Evolutionary conservation across 2,113 vertebrate genomes (phyloP).

Genomic region (Parus major): DNA sequence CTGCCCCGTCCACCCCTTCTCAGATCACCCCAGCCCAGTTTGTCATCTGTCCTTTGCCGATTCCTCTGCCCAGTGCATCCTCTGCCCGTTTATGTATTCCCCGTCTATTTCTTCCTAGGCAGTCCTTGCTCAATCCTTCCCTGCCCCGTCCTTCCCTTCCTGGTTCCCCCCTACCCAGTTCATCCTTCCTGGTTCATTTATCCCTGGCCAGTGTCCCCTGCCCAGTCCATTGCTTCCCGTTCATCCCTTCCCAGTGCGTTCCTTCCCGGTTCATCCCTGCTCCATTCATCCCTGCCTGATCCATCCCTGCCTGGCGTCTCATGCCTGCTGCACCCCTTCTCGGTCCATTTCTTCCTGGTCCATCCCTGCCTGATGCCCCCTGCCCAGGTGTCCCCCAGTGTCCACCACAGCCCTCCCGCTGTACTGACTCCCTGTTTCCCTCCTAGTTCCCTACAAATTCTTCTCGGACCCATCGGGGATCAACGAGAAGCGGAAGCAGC

Average conservation of each 20-base stretch:
- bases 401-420: fast-evolving
- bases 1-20: background rate
- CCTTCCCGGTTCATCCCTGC: background rate
- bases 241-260: background rate
- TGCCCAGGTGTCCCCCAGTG: background rate
- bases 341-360: background rate
- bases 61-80: background rate
- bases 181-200: background rate
- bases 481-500: constrained; percentile 94
- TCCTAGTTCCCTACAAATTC: constrained; percentile 88
- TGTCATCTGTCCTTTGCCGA: background rate
- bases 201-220: background rate
- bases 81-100: background rate
- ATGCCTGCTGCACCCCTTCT: background rate
- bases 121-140: too few species aligned
- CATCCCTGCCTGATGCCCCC: too few species aligned
- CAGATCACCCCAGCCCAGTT: background rate
- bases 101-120: fast-evolving
- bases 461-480: constrained; percentile 90
- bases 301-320: background rate
- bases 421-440: background rate
- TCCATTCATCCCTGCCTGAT: too few species aligned
- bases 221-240: background rate
- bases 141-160: background rate
- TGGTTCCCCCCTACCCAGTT: background rate